Conservation (phyloP, 2,797 vertebrate species). For the Danio choprae region DNA sequence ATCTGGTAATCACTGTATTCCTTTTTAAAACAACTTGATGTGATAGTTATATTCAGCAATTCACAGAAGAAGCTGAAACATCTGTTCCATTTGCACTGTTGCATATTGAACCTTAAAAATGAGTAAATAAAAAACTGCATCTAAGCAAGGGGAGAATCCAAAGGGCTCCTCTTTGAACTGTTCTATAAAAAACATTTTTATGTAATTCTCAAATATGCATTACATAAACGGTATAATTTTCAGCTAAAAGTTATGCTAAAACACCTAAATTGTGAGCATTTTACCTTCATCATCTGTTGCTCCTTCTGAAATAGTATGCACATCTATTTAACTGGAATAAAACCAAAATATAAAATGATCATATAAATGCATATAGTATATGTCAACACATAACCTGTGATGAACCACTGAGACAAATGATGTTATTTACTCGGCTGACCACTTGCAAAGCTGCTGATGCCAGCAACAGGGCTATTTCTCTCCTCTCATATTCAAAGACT, state of each 20-base stretch:
- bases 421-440: slow-evolving; percentile 23
- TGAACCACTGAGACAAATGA: not conserved
- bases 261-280: not conserved
- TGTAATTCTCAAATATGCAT: not conserved
- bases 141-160: too few relatives aligned
- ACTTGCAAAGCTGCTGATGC: slow-evolving; percentile 30
- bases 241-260: not conserved
- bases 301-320: not conserved
- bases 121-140: too few relatives aligned
- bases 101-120: too few relatives aligned
- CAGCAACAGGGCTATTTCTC: slow-evolving; percentile 8
- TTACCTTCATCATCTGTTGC: not conserved
- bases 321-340: slow-evolving; percentile 23
- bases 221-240: not conserved
- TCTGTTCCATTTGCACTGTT: too few relatives aligned
- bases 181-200: not conserved
- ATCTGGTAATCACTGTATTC: too few relatives aligned
- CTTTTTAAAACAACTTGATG: too few relatives aligned
- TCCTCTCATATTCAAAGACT: slow-evolving; percentile 8
- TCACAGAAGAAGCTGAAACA: too few relatives aligned
- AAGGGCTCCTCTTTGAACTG: not conserved
- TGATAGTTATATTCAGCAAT: too few relatives aligned
- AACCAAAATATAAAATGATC: not conserved
- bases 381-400: not conserved
- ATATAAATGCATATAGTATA: not conserved